phyloP scores from a whole-genome alignment of 2,113 vertebrate genomes.

The Trinectes maculatus region DNA sequence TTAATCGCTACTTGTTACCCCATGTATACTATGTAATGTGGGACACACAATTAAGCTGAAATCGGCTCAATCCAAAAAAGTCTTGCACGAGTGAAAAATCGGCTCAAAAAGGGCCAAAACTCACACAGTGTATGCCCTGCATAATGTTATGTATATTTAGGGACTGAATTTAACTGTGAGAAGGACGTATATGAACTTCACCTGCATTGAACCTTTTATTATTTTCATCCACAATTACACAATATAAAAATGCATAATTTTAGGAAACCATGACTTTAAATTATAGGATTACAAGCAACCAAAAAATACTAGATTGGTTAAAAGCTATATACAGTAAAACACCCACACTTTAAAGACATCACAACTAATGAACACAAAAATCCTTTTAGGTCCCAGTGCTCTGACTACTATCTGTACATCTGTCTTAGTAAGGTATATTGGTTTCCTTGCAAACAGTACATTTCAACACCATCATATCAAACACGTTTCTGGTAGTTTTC shows the following conservation, averaged over 20 bases:
- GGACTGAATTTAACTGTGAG: not conserved
- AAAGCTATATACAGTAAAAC: not conserved
- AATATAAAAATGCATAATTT: not conserved
- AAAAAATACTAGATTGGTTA: not conserved
- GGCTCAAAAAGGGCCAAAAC: too few species aligned
- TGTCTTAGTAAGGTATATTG: not conserved
- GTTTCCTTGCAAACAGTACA: not conserved
- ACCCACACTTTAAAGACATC: not conserved
- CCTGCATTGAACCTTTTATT: not conserved
- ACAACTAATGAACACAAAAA: not conserved
- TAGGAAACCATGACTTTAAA: not conserved
- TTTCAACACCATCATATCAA: not conserved
- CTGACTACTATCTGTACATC: not conserved
- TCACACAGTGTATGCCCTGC: too few species aligned
- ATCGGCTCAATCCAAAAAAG: too few species aligned
- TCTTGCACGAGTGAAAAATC: too few species aligned
- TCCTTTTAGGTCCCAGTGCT: not conserved
- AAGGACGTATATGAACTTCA: not conserved
- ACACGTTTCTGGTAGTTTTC: too few species aligned
- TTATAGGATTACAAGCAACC: not conserved
- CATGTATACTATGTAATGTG: too few species aligned
- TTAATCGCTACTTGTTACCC: too few species aligned
- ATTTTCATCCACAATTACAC: not conserved
- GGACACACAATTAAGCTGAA: too few species aligned
- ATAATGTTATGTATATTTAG: not conserved